A percentile compares a stretch with the other conserved stretches of the same genome.
Conservation (phyloP, 1,140 invertebrate species). For the Drosophila melanica region DNA sequence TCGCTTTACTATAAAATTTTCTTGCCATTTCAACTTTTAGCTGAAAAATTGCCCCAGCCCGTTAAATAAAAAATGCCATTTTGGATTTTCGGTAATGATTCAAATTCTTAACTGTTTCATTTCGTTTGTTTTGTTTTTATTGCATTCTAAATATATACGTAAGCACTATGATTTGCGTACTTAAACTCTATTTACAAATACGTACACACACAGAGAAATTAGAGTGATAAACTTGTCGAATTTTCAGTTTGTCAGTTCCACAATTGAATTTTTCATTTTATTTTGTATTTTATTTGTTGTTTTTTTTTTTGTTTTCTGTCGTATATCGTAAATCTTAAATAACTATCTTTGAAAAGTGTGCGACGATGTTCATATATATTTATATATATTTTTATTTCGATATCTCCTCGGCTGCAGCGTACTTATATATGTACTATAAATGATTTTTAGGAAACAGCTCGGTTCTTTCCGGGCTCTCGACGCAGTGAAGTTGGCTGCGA, state of each 20-base stretch:
- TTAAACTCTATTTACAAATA: constrained; percentile 83
- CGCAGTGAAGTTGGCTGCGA: constrained; percentile 5
- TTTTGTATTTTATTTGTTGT: constrained; percentile 2
- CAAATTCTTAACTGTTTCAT: constrained; percentile 75
- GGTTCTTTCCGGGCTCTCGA: neutral
- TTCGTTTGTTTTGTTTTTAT: constrained; percentile 57
- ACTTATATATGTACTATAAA: neutral
- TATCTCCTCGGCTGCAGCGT: constrained; percentile 18
- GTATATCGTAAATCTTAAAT: constrained; percentile 65
- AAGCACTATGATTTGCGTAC: constrained; percentile 82
- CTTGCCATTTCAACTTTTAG: too few species aligned
- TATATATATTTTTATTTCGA: constrained; percentile 11
- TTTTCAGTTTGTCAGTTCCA: constrained; percentile 31
- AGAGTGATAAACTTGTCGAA: constrained; percentile 51
- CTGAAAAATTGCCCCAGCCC: neutral
- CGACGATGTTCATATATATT: constrained; percentile 41
- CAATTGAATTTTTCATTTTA: too few species aligned
- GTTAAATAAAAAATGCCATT: constrained; percentile 16
- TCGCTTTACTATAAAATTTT: too few species aligned
- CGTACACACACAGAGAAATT: constrained; percentile 75
- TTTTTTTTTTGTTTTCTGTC: constrained; percentile 29
- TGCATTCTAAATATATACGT: constrained; percentile 82
- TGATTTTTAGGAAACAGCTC: constrained; percentile 25
- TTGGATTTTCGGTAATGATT: constrained; percentile 61
- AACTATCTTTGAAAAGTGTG: constrained; percentile 81